Conservation (phyloP, 1,140 invertebrate species). For the Aethina tumida region DNA sequence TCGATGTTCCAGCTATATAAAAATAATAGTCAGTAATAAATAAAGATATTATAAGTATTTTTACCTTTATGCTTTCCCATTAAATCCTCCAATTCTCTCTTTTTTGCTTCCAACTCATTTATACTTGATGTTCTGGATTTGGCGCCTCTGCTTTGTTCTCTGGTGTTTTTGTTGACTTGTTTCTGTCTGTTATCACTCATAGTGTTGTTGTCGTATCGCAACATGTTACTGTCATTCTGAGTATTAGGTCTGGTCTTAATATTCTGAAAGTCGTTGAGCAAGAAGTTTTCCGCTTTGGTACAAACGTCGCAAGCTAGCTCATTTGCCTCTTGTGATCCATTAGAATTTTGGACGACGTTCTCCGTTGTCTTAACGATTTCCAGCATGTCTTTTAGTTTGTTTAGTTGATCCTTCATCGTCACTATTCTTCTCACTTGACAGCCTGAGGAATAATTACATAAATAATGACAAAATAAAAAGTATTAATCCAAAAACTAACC, state of each 20-base stretch:
- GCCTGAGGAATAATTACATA: constrained; percentile 15
- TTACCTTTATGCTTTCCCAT: constrained; percentile 39
- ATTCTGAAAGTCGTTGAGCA: constrained; percentile 27
- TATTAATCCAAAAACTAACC: constrained; percentile 11
- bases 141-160: constrained; percentile 20
- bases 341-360: constrained; percentile 17
- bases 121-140: constrained; percentile 18
- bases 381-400: constrained; percentile 33
- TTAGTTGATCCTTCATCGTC: constrained; percentile 33
- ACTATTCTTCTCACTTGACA: constrained; percentile 31
- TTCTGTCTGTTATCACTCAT: constrained; percentile 15
- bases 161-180: constrained; percentile 29
- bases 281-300: constrained; percentile 29
- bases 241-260: constrained; percentile 8
- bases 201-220: constrained; percentile 11
- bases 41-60: constrained; percentile 1
- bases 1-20: constrained; percentile 26
- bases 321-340: constrained; percentile 17
- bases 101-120: constrained; percentile 34
- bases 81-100: constrained; percentile 35
- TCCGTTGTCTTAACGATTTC: constrained; percentile 33
- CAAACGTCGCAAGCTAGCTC: constrained; percentile 25
- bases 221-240: constrained; percentile 11
- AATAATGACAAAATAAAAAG: background rate
- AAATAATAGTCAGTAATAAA: constrained; percentile 1